Percentiles rank a stretch among this genome's conserved stretches.
These are phyloP conservation scores for Ciconia stormi DNA, from an alignment of 2,113 vertebrate species.

Conservation along the genomic window DNA sequence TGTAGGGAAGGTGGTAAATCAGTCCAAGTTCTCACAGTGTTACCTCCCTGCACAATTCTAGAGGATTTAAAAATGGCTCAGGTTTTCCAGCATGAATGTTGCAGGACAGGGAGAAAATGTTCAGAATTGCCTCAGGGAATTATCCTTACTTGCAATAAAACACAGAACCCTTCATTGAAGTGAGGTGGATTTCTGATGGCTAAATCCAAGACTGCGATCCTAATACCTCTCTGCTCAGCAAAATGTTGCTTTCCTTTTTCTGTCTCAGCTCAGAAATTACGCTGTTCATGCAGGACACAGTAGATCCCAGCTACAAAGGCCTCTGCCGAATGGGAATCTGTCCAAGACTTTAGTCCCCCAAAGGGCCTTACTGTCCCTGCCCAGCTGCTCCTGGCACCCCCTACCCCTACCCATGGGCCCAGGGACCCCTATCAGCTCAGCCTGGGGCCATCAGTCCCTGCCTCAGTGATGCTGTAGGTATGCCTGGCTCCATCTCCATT, in stretches of 20 bases:
- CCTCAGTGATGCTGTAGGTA: neutral
- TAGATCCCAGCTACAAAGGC: neutral
- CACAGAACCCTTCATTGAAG: neutral
- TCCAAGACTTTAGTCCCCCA: neutral
- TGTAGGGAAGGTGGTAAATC: neutral
- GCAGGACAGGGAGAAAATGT: neutral
- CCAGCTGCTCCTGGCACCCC: fast-evolving
- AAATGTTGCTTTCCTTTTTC: neutral
- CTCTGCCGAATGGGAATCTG: neutral
- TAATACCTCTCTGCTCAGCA: neutral
- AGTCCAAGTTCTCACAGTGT: neutral
- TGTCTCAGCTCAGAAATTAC: neutral
- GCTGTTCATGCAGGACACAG: neutral
- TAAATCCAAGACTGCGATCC: neutral
- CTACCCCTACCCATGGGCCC: fast-evolving
- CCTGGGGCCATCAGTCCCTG: neutral
- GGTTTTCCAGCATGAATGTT: neutral
- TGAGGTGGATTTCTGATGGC: neutral
- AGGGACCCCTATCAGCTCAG: neutral
- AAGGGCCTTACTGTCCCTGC: neutral
- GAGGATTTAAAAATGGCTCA: neutral
- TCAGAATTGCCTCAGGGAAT: neutral
- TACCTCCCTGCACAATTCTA: neutral
- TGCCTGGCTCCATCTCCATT: neutral
- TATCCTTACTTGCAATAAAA: neutral